Evolutionary conservation across 2,113 vertebrate species (phyloP).

Genomic region (Indicator indicator): DNA sequence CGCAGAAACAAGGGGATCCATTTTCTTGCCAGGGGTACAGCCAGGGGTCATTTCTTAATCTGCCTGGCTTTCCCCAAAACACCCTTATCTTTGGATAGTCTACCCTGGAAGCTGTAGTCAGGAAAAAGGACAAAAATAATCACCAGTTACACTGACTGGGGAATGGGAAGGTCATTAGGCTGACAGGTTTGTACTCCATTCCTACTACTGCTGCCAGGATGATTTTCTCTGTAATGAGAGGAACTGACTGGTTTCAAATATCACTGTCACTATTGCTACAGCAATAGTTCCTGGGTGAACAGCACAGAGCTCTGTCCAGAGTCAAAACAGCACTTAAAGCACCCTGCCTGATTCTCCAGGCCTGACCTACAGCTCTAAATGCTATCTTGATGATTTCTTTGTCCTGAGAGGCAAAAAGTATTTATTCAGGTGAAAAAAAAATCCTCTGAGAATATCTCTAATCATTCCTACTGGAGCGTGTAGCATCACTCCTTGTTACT

Average conservation of each 20-base stretch:
- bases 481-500: not conserved
- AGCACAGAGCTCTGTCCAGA: not conserved
- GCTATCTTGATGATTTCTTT: not conserved
- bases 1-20: not conserved
- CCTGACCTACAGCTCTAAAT: not conserved
- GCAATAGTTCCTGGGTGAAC: accelerated
- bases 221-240: not conserved
- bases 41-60: not conserved
- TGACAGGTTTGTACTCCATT: not conserved
- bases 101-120: not conserved
- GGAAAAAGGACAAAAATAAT: not conserved
- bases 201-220: not conserved
- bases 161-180: not conserved
- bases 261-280: not conserved
- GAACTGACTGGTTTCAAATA: not conserved
- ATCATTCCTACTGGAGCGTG: not conserved
- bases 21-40: not conserved
- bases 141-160: not conserved
- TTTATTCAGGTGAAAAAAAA: not conserved
- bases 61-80: not conserved
- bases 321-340: accelerated
- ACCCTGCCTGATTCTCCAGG: not conserved
- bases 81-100: not conserved
- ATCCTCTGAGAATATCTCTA: not conserved
- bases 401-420: not conserved